Evolutionary conservation across 2,888 invertebrate genomes (phyloP).

Genomic region (Anodontia alba): DNA sequence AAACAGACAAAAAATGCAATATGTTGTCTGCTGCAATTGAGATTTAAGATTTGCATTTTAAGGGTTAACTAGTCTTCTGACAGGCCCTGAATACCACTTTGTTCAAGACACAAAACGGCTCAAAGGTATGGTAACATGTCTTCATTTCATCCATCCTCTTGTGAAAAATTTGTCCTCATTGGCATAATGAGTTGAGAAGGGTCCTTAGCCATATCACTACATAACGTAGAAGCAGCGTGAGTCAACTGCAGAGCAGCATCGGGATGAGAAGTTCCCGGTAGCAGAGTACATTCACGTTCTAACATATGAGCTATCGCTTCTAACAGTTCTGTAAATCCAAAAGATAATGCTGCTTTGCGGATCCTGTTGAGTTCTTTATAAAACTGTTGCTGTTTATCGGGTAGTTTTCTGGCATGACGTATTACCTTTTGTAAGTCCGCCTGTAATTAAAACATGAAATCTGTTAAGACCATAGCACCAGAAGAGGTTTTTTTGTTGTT

Average conservation of each 20-base stretch:
- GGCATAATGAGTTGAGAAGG: constrained; percentile 77
- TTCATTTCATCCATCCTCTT: constrained; percentile 68
- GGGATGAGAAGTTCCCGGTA: constrained; percentile 92
- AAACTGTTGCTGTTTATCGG: constrained; percentile 97
- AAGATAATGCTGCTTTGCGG: constrained; percentile 94
- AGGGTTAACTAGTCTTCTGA: no score
- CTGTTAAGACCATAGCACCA: no score
- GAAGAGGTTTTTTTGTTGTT: no score
- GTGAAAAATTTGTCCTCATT: constrained; percentile 81
- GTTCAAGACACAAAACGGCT: no score
- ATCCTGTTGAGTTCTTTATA: constrained; percentile 98
- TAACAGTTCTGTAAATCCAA: constrained; percentile 95
- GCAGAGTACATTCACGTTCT: constrained; percentile 93
- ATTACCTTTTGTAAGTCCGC: constrained; percentile 98
- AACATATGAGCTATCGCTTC: constrained; percentile 94
- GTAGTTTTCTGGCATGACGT: constrained; percentile 96
- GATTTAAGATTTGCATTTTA: no score
- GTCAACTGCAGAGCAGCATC: constrained; percentile 95
- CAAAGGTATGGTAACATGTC: no score
- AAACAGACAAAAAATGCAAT: no score
- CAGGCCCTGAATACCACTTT: no score
- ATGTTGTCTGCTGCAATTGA: no score
- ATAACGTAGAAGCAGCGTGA: constrained; percentile 93
- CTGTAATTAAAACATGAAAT: constrained; percentile 84
- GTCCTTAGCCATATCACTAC: constrained; percentile 87